phyloP scores from a whole-genome alignment of 2,888 invertebrate genomes.

The Melitaea athalia region DNA sequence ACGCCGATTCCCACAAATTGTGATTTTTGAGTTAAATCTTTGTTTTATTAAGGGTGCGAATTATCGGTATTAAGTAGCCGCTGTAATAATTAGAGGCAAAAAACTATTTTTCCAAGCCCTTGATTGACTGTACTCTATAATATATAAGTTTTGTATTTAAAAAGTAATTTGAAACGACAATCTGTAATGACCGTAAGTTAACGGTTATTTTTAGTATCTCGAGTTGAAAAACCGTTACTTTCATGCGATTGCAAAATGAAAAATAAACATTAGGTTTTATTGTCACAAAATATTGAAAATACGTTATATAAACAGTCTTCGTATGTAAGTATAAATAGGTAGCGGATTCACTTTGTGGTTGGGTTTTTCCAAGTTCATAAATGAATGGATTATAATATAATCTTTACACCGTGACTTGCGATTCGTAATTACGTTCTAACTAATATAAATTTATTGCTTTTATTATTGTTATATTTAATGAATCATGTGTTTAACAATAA shows the following conservation, averaged over 20 bases:
- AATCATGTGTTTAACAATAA: neutral
- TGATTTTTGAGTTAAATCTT: too few species aligned
- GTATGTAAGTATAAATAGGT: neutral
- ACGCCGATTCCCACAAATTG: too few species aligned
- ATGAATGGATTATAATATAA: conserved; percentile 28
- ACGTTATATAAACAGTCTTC: neutral
- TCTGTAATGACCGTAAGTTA: too few species aligned
- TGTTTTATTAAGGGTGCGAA: too few species aligned
- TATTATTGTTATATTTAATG: conserved; percentile 5
- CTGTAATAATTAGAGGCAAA: too few species aligned
- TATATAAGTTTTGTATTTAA: too few species aligned
- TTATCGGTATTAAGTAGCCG: too few species aligned
- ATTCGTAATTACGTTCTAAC: neutral
- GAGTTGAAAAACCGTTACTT: neutral
- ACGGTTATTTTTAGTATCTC: neutral
- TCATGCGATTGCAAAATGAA: neutral
- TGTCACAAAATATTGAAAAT: neutral
- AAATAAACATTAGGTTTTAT: neutral
- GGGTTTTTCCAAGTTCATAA: conserved; percentile 30
- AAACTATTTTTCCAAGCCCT: too few species aligned
- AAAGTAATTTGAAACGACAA: too few species aligned
- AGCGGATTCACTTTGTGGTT: conserved; percentile 24
- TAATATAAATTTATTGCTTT: neutral
- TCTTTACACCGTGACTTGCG: conserved; percentile 31
- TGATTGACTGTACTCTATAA: too few species aligned